These are phyloP conservation scores for Tupaia tana DNA, from an alignment of 2,113 vertebrate species.

Conservation along the genomic window DNA sequence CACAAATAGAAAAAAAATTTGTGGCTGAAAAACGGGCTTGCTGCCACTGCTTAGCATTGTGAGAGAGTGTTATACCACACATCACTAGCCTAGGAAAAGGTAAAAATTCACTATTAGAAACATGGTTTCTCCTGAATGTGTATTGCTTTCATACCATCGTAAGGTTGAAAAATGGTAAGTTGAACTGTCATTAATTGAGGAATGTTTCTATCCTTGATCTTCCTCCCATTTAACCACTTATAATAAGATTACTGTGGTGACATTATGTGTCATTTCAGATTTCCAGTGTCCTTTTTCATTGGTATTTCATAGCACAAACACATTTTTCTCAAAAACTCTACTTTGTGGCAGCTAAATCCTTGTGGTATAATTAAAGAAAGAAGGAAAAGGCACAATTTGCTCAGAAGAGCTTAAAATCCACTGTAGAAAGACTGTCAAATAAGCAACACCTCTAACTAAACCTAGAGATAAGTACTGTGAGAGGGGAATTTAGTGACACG, in stretches of 20 bases:
- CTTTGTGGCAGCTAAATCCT: background rate
- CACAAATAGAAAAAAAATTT: too few species aligned
- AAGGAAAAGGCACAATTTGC: background rate
- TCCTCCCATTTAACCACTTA: background rate
- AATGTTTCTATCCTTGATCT: background rate
- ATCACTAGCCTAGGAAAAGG: too few species aligned
- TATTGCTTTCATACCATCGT: too few species aligned
- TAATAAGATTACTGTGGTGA: background rate
- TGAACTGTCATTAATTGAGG: too few species aligned
- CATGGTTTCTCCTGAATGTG: too few species aligned
- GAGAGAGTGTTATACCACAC: too few species aligned
- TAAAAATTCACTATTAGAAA: too few species aligned
- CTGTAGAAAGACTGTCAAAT: background rate
- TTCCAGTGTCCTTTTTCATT: background rate
- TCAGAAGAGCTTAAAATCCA: background rate
- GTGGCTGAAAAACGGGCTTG: too few species aligned
- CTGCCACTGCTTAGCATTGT: too few species aligned
- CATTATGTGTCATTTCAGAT: background rate
- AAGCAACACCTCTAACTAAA: background rate
- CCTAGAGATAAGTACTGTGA: background rate
- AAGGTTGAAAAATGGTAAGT: too few species aligned
- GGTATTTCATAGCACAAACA: background rate
- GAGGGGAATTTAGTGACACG: background rate
- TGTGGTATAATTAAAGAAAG: background rate
- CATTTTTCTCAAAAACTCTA: background rate